Percentiles rank a stretch among this genome's conserved stretches.
phyloP scores from a whole-genome alignment of 2,888 invertebrate genomes.

The Quadroppia sp. region DNA sequence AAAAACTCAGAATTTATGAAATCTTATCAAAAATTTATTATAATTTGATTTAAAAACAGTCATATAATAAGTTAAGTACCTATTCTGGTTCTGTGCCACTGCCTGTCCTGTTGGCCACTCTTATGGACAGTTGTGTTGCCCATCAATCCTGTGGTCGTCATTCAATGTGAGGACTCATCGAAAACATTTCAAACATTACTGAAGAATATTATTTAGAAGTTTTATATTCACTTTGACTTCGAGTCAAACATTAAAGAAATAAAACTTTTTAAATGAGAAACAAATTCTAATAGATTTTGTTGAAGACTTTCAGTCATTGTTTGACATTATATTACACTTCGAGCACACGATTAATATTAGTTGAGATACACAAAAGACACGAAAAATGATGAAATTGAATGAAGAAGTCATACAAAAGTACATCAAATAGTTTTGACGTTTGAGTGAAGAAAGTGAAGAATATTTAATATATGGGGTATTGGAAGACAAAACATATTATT shows the following conservation, averaged over 20 bases:
- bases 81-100: background rate
- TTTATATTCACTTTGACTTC: too few species aligned
- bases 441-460: background rate
- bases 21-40: background rate
- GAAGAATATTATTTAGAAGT: background rate
- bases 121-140: background rate
- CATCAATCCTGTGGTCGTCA: background rate
- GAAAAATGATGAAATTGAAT: background rate
- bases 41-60: background rate
- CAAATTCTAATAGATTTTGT: too few species aligned
- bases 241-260: too few species aligned
- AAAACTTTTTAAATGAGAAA: too few species aligned
- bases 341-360: background rate
- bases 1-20: background rate
- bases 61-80: background rate
- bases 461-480: too few species aligned
- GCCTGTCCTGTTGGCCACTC: background rate
- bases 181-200: background rate
- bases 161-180: background rate
- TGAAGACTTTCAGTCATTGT: too few species aligned
- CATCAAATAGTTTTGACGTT: conserved; percentile 12
- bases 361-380: background rate
- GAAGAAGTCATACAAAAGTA: background rate
- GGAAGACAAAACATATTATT: too few species aligned
- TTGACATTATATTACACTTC: background rate